Base-by-base conservation (phyloP, 2,113 vertebrate genomes). In the Silurus glanis region DNA sequence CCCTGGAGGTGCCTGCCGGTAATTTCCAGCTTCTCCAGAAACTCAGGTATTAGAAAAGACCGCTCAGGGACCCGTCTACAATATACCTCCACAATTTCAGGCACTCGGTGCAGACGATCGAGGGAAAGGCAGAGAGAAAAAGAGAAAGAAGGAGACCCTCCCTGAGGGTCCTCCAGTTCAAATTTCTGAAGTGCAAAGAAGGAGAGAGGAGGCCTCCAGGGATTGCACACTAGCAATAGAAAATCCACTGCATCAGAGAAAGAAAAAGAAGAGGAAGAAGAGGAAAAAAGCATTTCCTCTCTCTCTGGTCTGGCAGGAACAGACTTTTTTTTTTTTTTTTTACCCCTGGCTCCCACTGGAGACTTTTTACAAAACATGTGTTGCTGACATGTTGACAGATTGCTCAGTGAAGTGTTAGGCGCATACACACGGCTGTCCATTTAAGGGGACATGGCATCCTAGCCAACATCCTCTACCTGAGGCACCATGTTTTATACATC, bases 331-430 rank as follows among this genome's bases (percentile, higher is more conserved):
- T 93, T 93, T 93, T 93, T 91, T 92, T 94, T 93, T 93, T 94
- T 92, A 93, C 93, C 94, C 92, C 93, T 92, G 94, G 95, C 96
- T 98, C 97, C 97, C 98, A 99, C 96, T 97, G 97, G 98, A 99
- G 97, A 97, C 97, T 99, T 99, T 99, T 98, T 98, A 98, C 97
- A 91, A 91, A 92, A 99, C 98, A 99, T 98, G 98, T 99, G 98
- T 99, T 98, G 97, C 98, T 99, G 98, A 99, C 98, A 99, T 99
- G 98, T 98, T 99, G 98, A 99, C 98, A 99, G 98, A 99, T 98
- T 99, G 98, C 97, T 98, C 98, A 98, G 97, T 98, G 98, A 98
- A 94, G 95, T 95, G 94, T 95, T 97, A 97, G 97, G 98, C 97
- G 96, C 97, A 97, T 97, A 97, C 97, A 98, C 97, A 97, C 89